These are phyloP conservation scores for Luperina nickerlii DNA, from an alignment of 2,888 invertebrate genomes.

Conservation along the genomic window DNA sequence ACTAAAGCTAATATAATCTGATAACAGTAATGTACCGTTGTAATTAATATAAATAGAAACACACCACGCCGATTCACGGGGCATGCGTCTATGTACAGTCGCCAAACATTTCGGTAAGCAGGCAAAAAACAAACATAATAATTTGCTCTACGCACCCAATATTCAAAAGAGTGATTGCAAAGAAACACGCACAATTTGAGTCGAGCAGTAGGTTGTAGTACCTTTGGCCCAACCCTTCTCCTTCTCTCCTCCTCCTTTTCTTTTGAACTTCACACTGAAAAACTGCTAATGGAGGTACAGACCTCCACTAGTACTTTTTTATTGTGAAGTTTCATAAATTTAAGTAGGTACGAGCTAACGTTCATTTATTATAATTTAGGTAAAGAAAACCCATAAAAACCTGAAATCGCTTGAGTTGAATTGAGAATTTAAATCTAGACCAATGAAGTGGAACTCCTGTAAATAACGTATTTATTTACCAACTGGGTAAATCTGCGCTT, in stretches of 20 bases:
- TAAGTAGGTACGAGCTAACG: neutral
- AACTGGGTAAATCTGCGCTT: neutral
- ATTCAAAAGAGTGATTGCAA: neutral
- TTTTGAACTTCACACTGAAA: neutral
- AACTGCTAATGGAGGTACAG: too few relatives aligned
- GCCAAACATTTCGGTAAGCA: neutral
- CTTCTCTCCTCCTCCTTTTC: too few relatives aligned
- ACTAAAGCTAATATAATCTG: slow-evolving; percentile 29
- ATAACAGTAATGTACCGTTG: slow-evolving; percentile 14
- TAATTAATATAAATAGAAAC: slow-evolving; percentile 27
- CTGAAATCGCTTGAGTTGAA: neutral
- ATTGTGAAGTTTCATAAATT: neutral
- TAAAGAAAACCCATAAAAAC: neutral
- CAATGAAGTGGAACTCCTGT: neutral
- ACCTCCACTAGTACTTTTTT: neutral
- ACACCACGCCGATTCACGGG: neutral
- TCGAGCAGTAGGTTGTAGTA: neutral
- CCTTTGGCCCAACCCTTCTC: neutral
- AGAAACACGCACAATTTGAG: neutral
- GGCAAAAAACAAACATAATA: neutral
- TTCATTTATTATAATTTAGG: neutral
- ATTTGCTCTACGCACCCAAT: neutral
- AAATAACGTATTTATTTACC: neutral
- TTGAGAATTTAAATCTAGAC: neutral
- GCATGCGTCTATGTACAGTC: neutral